Percentiles rank a stretch among this genome's conserved stretches.
phyloP scores from a whole-genome alignment of 2,113 vertebrate species.

The Calyptommatus sinebrachiatus region DNA sequence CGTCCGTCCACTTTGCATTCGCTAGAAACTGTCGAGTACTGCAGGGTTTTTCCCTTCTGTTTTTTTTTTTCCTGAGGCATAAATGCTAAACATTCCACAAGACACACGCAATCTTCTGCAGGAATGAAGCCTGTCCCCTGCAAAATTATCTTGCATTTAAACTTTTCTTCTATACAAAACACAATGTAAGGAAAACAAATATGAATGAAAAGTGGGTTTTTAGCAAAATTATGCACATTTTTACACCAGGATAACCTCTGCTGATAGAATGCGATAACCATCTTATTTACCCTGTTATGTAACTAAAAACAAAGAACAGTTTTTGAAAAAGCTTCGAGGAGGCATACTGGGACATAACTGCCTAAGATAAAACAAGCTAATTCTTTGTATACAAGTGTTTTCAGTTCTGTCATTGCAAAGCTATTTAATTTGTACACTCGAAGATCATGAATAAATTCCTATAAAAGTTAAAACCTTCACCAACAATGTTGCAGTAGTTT shows the following conservation, averaged over 20 bases:
- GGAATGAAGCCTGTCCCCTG: background rate
- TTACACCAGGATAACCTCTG: background rate
- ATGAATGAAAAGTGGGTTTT: background rate
- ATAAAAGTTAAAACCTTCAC: too few species aligned
- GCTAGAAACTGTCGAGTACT: background rate
- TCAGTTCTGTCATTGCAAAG: too few species aligned
- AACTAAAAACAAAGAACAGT: too few species aligned
- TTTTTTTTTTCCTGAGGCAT: background rate
- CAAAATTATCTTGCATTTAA: background rate
- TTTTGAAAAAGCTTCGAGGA: too few species aligned
- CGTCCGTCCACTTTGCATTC: background rate
- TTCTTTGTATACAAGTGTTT: too few species aligned
- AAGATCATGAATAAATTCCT: too few species aligned
- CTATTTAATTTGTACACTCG: too few species aligned
- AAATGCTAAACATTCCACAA: background rate
- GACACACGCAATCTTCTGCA: background rate
- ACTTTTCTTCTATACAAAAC: background rate
- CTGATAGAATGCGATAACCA: too few species aligned
- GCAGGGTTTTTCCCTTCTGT: background rate
- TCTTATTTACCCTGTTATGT: too few species aligned
- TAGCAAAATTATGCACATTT: background rate
- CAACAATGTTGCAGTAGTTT: too few species aligned
- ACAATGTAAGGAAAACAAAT: background rate
- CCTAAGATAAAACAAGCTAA: too few species aligned
- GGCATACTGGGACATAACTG: too few species aligned